These are phyloP conservation scores for Masnerella sp. DNA, from an alignment of 2,888 invertebrate genomes.

Conservation along the genomic window DNA sequence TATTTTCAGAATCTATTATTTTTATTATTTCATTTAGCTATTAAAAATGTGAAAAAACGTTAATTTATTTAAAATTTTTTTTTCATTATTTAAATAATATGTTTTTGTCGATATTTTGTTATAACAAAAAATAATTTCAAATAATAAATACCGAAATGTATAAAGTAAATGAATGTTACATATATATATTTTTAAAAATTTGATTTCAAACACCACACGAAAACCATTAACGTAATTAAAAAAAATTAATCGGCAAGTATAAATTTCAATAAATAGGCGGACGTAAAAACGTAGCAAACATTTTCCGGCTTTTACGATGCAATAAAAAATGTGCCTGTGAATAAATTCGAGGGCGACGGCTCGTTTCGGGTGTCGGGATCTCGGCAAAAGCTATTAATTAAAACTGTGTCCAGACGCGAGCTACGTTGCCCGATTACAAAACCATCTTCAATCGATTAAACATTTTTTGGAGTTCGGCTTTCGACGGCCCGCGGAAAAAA, in stretches of 20 bases:
- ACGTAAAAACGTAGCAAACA: slow-evolving; percentile 11
- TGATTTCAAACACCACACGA: no score
- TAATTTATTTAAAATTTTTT: no score
- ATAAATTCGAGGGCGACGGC: slow-evolving; percentile 16
- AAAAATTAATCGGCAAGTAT: background rate
- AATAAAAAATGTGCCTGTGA: slow-evolving; percentile 5
- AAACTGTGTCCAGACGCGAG: slow-evolving; percentile 2
- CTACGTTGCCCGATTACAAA: slow-evolving; percentile 11
- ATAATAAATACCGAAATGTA: no score
- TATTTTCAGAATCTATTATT: no score
- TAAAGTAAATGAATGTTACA: no score
- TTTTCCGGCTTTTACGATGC: slow-evolving; percentile 15
- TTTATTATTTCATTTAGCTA: no score
- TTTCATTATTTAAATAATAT: no score
- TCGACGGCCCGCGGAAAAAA: background rate
- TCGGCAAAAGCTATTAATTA: slow-evolving; percentile 7
- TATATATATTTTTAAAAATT: no score
- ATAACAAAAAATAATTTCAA: no score
- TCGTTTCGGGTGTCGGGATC: slow-evolving; percentile 1
- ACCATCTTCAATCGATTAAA: slow-evolving; percentile 12
- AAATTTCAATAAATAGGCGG: slow-evolving; percentile 18
- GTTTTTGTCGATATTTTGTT: no score
- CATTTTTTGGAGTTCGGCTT: no score
- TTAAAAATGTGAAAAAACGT: no score
- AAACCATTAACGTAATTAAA: slow-evolving; percentile 17